These are phyloP conservation scores for Sturnira hondurensis DNA, from an alignment of 2,113 vertebrate species.

Conservation along the genomic window DNA sequence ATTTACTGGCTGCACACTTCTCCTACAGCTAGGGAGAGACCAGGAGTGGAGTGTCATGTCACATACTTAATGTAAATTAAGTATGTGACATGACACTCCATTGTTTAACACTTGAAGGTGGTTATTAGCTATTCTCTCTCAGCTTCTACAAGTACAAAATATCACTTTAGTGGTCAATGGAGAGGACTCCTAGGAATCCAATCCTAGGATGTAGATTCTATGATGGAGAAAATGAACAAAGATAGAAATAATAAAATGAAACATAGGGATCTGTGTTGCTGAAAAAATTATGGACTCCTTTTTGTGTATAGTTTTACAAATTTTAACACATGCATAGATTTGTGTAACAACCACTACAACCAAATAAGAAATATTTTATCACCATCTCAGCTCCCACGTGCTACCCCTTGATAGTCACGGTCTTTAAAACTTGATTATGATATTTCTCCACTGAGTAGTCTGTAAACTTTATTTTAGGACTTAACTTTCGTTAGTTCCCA, in stretches of 20 bases:
- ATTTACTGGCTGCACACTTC: not conserved
- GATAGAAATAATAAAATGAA: not conserved
- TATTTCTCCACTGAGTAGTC: not conserved
- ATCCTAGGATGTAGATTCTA: not conserved
- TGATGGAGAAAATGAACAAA: not conserved
- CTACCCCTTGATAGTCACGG: not conserved
- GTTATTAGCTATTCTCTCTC: not conserved
- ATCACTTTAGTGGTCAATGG: not conserved
- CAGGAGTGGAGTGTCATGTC: not conserved
- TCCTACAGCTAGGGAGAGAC: not conserved
- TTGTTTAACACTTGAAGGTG: not conserved
- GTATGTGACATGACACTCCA: no score
- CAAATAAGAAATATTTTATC: not conserved
- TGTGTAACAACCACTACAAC: not conserved
- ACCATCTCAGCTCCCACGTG: accelerated
- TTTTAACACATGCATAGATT: not conserved
- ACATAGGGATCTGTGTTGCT: not conserved
- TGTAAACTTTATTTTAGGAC: not conserved
- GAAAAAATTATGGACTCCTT: not conserved
- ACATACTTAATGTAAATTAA: not conserved
- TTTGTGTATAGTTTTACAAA: not conserved
- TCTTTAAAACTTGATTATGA: not conserved
- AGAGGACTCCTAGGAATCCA: no score
- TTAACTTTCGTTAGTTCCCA: not conserved
- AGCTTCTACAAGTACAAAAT: not conserved